Percentiles rank a stretch among this genome's conserved stretches.
Conservation (phyloP, 2,797 vertebrate species). For the Atherinosoma microstoma region DNA sequence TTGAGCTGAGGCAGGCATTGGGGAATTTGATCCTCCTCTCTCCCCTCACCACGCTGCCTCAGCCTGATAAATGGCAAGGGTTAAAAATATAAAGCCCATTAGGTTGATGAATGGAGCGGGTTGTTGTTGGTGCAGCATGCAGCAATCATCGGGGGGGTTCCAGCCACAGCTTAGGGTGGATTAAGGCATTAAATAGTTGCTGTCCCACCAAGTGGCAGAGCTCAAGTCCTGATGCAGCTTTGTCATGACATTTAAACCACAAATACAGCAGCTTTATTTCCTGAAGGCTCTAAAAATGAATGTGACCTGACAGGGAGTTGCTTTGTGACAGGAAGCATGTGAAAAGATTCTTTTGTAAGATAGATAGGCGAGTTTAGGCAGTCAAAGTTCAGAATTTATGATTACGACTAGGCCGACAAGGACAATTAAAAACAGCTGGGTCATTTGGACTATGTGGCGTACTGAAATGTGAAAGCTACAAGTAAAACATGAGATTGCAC, state of each 20-base stretch:
- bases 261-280: slow-evolving; percentile 29
- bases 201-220: slow-evolving; percentile 68
- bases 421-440: slow-evolving; percentile 43
- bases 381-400: slow-evolving; percentile 39
- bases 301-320: slow-evolving; percentile 31
- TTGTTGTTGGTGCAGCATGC: slow-evolving; percentile 78
- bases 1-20: slow-evolving; percentile 61
- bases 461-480: slow-evolving; percentile 1
- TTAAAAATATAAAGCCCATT: slow-evolving; percentile 88
- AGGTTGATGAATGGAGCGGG: slow-evolving; percentile 83
- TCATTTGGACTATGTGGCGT: slow-evolving; percentile 9
- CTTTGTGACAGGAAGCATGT: slow-evolving; percentile 16
- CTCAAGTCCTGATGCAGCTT: slow-evolving; percentile 62
- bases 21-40: slow-evolving; percentile 72
- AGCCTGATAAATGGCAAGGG: slow-evolving; percentile 85
- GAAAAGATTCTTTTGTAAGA: slow-evolving; percentile 26
- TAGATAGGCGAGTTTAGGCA: slow-evolving; percentile 6
- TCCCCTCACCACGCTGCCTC: slow-evolving; percentile 67
- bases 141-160: slow-evolving; percentile 75
- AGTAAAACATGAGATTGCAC: background rate
- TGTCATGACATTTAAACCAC: slow-evolving; percentile 43
- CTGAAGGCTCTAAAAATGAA: slow-evolving; percentile 25
- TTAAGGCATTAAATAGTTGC: slow-evolving; percentile 83
- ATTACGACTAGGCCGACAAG: slow-evolving; percentile 20
- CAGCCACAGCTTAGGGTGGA: slow-evolving; percentile 76